Evolutionary conservation across 64 coral and sea anemone species (phyloP), one percentile per base, ranked within the genome.

Genomic region (Stichodactyla mertensii): DNA sequence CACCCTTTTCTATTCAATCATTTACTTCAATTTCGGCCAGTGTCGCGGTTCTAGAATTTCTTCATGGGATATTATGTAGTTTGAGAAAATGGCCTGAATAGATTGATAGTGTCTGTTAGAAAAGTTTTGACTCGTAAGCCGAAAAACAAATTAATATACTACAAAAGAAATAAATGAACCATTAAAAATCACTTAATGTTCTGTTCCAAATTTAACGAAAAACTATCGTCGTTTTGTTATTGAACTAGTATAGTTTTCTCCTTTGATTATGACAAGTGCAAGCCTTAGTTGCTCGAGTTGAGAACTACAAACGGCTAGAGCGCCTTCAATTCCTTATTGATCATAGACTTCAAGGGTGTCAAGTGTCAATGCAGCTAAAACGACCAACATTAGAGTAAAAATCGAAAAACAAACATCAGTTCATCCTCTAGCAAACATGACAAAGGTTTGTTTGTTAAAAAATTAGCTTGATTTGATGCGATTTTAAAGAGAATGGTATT

Each of bases 141-240:
- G 69, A 74, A 74, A 74, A 36, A 74, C 26, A 74, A 74, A 74
- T 74, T 74, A 74, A 23, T 26, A 31, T 74, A 74, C 69, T 74
- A 74, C 69, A 74, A 74, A 58, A 74, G 69, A 74, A 74, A 74
- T 74, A 26, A 74, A 74, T 74, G 69, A 74, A 74, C 69, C 69
- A 74, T 74, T 74, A 74, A 74, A 74, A 74, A 74, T 74, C 69
- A 31, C 24, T 74, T 74, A 74, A 26, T 18, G 62, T 31, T n/a
- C 10, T 28, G 24, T 74, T n/a, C 27, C 27, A 27, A 27, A 74
- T 74, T 74, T 27, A 74, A 74, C 11, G 23, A 74, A 74, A 74
- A 74, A 23, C 36, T 45, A 45, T 45, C 69, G 26, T 26, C 69
- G 69, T 26, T 19, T 14, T 13, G 27, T 74, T 74, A 23, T 31